phyloP scores from a whole-genome alignment of 2,797 vertebrate species.

The Epinephelus coioides region DNA sequence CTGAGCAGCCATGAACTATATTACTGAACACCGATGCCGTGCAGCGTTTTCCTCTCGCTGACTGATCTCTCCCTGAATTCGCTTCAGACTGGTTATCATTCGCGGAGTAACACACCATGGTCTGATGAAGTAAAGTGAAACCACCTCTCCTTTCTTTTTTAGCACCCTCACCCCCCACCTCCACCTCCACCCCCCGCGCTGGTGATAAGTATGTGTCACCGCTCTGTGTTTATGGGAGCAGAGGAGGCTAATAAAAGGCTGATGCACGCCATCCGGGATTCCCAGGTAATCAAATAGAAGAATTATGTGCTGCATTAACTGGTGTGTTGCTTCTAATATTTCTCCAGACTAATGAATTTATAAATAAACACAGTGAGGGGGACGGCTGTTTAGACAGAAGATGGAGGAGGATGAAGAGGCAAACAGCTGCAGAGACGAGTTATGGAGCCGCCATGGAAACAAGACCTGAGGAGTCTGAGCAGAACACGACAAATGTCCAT shows the following conservation, averaged over 20 bases:
- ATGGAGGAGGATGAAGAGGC: slow-evolving; percentile 9
- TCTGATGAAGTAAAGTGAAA: slow-evolving; percentile 41
- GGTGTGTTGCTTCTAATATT: slow-evolving; percentile 23
- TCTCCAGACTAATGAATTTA: slow-evolving; percentile 44
- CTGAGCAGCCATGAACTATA: background rate
- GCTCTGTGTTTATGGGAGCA: slow-evolving; percentile 32
- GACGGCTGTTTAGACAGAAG: background rate
- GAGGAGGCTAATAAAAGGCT: slow-evolving; percentile 39
- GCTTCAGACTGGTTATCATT: slow-evolving; percentile 18
- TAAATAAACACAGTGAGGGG: slow-evolving; percentile 44
- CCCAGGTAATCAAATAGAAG: slow-evolving; percentile 65
- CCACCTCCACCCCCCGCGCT: background rate
- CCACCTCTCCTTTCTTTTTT: slow-evolving; percentile 14
- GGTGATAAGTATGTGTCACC: slow-evolving; percentile 23
- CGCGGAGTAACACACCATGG: background rate
- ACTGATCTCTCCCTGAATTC: slow-evolving; percentile 38
- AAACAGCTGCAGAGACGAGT: slow-evolving; percentile 15
- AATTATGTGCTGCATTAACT: slow-evolving; percentile 58
- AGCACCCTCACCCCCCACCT: background rate
- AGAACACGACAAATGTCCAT: background rate
- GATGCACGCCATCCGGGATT: slow-evolving; percentile 31
- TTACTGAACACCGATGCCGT: slow-evolving; percentile 1
- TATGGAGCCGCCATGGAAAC: slow-evolving; percentile 2
- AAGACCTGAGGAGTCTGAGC: background rate
- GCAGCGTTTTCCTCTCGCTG: slow-evolving; percentile 22